Conservation (phyloP, 2,113 vertebrate genomes). For the Panurus biarmicus region DNA sequence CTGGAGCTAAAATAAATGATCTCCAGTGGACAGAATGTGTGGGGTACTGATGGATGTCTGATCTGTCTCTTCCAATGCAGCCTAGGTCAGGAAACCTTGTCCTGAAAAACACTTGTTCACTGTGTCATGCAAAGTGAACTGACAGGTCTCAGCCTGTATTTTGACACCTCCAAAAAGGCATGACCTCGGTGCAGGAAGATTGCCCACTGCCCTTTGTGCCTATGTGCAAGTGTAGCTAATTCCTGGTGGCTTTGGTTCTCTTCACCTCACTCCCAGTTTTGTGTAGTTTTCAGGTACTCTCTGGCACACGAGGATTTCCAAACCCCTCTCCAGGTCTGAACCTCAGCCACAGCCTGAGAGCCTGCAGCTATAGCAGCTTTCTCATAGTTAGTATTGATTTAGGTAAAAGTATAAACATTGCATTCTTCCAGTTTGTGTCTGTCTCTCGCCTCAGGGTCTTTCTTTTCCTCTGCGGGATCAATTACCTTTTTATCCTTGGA, state of each 20-base stretch:
- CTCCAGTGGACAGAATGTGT: background rate
- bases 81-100: background rate
- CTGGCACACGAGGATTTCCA: background rate
- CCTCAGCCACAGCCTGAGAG: background rate
- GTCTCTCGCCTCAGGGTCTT: background rate
- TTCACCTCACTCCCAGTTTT: background rate
- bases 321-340: background rate
- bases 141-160: background rate
- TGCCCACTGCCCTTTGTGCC: background rate
- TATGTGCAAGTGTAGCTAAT: background rate
- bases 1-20: conserved; percentile 2
- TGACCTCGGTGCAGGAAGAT: background rate
- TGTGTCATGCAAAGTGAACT: background rate
- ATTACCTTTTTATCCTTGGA: background rate
- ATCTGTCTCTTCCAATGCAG: background rate
- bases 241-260: background rate
- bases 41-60: background rate
- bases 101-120: background rate
- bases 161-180: background rate
- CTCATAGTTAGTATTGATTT: background rate
- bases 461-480: conserved; percentile 34
- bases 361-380: background rate
- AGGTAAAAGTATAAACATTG: background rate
- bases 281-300: background rate
- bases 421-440: background rate